Evolutionary conservation across 2,888 invertebrate species (phyloP).

Genomic region (Eucera pruinosa): DNA sequence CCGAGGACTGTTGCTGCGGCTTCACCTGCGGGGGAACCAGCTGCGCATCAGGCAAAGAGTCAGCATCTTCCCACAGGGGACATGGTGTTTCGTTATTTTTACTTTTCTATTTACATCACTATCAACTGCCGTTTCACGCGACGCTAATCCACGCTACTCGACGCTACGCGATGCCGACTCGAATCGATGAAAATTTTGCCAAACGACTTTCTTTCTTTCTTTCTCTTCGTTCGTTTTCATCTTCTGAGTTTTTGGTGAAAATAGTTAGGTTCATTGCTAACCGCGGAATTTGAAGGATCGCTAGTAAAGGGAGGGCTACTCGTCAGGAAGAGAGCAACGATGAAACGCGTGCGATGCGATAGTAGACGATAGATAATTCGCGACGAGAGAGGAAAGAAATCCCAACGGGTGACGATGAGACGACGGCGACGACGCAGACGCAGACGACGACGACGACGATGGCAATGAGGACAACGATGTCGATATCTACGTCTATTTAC

Average conservation of each 20-base stretch:
- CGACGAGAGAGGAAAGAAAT: too few species aligned
- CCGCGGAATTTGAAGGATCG: conserved; percentile 26
- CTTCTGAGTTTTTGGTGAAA: conserved; percentile 62
- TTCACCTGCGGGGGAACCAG: conserved; percentile 88
- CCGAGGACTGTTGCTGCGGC: conserved; percentile 90
- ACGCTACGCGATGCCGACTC: too few species aligned
- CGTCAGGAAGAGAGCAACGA: not conserved
- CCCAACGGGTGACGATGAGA: too few species aligned
- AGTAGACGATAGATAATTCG: not conserved
- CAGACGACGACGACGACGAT: too few species aligned
- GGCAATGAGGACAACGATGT: too few species aligned
- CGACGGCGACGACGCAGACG: too few species aligned
- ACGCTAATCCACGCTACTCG: too few species aligned
- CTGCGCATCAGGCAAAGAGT: conserved; percentile 85
- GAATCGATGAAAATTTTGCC: too few species aligned
- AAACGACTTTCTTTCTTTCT: conserved; percentile 31
- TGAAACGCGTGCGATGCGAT: not conserved
- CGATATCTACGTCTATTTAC: too few species aligned
- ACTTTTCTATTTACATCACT: conserved; percentile 77
- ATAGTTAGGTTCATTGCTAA: conserved; percentile 63
- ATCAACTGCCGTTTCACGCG: conserved; percentile 66
- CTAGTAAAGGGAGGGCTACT: conserved; percentile 7
- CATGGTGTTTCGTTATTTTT: conserved; percentile 77
- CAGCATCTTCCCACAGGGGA: conserved; percentile 84
- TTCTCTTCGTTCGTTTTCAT: conserved; percentile 30